phyloP scores from a whole-genome alignment of 2,113 vertebrate species.

The Brachyhypopomus gauderio region DNA sequence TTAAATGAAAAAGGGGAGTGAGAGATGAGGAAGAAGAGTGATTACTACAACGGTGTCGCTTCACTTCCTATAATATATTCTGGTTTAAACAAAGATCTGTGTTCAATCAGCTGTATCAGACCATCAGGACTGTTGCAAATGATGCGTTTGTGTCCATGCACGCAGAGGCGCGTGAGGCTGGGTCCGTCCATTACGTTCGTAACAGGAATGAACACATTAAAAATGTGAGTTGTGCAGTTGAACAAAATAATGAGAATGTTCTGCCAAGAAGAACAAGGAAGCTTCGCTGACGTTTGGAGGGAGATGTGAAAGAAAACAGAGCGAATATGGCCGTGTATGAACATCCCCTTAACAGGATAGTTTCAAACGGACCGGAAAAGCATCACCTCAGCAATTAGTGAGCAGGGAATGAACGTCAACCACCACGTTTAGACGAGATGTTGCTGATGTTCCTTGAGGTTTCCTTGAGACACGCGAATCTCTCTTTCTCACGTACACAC shows the following conservation, averaged over 20 bases:
- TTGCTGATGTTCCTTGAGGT: background rate
- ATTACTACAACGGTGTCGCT: background rate
- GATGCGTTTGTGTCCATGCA: background rate
- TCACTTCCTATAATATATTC: background rate
- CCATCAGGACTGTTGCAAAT: background rate
- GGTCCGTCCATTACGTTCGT: background rate
- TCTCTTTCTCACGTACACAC: background rate
- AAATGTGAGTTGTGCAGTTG: background rate
- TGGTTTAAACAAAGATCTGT: background rate
- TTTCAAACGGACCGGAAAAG: background rate
- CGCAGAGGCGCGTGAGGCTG: background rate
- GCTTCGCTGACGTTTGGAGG: background rate
- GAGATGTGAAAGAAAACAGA: background rate
- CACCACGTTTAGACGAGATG: constrained; percentile 23
- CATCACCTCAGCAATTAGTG: background rate
- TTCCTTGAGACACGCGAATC: background rate
- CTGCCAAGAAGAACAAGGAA: background rate
- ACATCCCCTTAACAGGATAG: background rate
- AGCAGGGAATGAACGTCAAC: background rate
- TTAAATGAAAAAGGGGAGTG: background rate
- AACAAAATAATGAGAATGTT: constrained; percentile 1
- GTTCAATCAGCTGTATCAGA: background rate
- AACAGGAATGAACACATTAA: constrained; percentile 1
- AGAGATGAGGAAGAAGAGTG: background rate
- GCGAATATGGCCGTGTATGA: background rate